These are phyloP conservation scores for Triplophysa yarkandensis DNA, from an alignment of 2,797 vertebrate genomes.

Conservation along the genomic window DNA sequence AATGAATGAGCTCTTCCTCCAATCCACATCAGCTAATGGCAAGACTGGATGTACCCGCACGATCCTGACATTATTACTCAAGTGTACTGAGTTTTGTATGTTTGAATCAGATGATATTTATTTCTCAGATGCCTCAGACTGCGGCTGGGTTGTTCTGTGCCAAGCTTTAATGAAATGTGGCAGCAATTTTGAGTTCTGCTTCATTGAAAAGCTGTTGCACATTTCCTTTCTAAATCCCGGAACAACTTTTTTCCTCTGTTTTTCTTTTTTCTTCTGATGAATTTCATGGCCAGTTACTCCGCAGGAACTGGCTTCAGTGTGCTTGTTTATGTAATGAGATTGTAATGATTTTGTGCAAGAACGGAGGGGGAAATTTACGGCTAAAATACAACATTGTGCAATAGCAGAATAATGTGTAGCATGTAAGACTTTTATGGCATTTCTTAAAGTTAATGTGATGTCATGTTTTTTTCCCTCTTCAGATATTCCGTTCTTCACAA, in stretches of 20 bases:
- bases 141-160: conserved; percentile 11
- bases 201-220: conserved; percentile 51
- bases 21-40: conserved; percentile 22
- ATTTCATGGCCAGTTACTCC: conserved; percentile 74
- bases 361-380: neutral
- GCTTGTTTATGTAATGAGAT: conserved; percentile 70
- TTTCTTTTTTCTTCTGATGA: conserved; percentile 50
- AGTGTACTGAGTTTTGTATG: conserved; percentile 44
- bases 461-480: conserved; percentile 32
- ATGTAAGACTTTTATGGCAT: neutral
- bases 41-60: conserved; percentile 33
- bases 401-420: conserved; percentile 5
- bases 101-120: conserved; percentile 44
- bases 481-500: conserved; percentile 91
- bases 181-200: conserved; percentile 67
- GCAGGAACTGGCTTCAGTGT: conserved; percentile 70
- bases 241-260: conserved; percentile 53
- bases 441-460: neutral
- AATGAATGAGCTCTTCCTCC: conserved; percentile 20
- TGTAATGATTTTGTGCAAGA: conserved; percentile 66
- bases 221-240: conserved; percentile 62
- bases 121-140: conserved; percentile 37
- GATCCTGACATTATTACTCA: conserved; percentile 57
- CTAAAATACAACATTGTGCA: neutral
- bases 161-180: conserved; percentile 66